Evolutionary conservation across 2,113 vertebrate genomes (phyloP), one percentile per base, ranked within the genome.

Genomic region (Thymallus thymallus): DNA sequence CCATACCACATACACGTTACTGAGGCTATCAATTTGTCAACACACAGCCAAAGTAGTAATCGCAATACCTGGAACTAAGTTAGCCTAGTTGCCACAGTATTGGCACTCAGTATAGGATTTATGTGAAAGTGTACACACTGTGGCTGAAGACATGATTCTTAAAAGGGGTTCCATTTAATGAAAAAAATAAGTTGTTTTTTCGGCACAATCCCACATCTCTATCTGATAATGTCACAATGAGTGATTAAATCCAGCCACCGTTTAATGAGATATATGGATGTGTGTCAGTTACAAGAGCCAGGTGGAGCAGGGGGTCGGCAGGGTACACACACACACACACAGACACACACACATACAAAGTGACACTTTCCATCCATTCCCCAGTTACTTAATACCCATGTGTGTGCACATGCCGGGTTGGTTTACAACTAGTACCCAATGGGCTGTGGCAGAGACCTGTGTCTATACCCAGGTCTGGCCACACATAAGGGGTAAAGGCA

Each of bases 361-460:
- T 81, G 75, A 87, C 82, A 88, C 82, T 89, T 41, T 41, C 35
- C 35, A 83, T 81, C 70, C 35, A 81, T 60, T 73, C 32, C 80
- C 79, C 35, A 41, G 35, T 86, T 82, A 86, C 79, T 81, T 80
- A 69, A 84, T 61, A 76, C 79, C 76, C 9, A 41, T 41, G 69
- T 41, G 45, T 58, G 2, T 66, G 41, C 63, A 73, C 67, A n/a
- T 72, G 76, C 35, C 68, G n/a, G 14, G 68, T 72, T 67, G 69
- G 63, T 71, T 60, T 77, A 35, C 69, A 41, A 41, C 35, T 13
- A 22, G 26, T 75, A 66, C 16, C 35, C 58, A 30, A 22, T 62
- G 9, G 35, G 9, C 35, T 41, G 35, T 41, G 35, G 35, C 35
- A 41, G 35, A 12, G 35, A 41, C 35, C 35, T 84, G 81, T 77